A percentile compares a stretch with the other conserved stretches of the same genome.
phyloP scores from a whole-genome alignment of 2,797 vertebrate species.

The Sciaenops ocellatus region DNA sequence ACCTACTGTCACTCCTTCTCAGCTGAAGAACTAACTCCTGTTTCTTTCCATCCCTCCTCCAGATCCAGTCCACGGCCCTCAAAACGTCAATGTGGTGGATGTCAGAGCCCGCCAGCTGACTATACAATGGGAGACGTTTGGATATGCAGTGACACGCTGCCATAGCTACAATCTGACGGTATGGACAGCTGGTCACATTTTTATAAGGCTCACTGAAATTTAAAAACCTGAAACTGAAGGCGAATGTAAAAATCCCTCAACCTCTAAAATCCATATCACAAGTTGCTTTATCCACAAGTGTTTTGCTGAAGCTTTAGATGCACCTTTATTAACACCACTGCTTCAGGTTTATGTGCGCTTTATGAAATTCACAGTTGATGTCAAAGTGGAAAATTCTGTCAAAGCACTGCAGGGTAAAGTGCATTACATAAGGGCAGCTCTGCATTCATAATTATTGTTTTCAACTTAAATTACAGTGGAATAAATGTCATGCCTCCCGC shows the following conservation, averaged over 20 bases:
- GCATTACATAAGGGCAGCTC: background rate
- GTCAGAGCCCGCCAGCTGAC: constrained; percentile 95
- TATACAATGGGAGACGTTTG: constrained; percentile 97
- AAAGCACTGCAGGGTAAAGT: background rate
- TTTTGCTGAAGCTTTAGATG: background rate
- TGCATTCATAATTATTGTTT: background rate
- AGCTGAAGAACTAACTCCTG: background rate
- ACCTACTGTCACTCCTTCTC: background rate
- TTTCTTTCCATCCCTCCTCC: constrained; percentile 20
- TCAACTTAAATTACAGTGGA: background rate
- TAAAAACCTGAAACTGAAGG: background rate
- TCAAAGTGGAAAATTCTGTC: background rate
- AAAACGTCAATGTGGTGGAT: constrained; percentile 95
- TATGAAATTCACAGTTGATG: background rate
- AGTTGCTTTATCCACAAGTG: background rate
- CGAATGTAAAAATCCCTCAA: background rate
- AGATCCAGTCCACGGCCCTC: constrained; percentile 97
- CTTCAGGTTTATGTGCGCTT: background rate
- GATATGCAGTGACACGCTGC: constrained; percentile 95
- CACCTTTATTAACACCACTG: background rate
- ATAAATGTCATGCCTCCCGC: background rate
- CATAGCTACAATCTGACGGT: constrained; percentile 98
- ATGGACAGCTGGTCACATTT: background rate
- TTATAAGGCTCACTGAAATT: too few species aligned
- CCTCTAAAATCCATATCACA: background rate